Percentiles rank a stretch among this genome's conserved stretches.
Evolutionary conservation across 2,888 invertebrate genomes (phyloP).

Genomic region (Cataglyphis cursor): DNA sequence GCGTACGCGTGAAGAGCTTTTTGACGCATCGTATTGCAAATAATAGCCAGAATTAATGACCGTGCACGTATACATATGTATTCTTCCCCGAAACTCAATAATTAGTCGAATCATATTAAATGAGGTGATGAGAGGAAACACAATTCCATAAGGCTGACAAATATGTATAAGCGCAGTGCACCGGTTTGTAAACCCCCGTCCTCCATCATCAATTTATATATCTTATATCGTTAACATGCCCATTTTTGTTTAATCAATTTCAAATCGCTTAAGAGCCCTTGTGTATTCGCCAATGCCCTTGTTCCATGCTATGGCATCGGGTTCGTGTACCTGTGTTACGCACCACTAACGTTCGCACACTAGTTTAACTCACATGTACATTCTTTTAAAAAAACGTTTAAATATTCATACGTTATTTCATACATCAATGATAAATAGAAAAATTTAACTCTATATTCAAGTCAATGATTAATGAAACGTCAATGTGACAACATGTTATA

Average conservation of each 20-base stretch:
- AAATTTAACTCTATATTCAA: not conserved
- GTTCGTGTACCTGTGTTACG: conserved; percentile 28
- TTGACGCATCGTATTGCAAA: not conserved
- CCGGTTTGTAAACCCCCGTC: conserved; percentile 17
- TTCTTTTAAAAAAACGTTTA: conserved; percentile 16
- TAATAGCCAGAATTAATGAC: conserved; percentile 13
- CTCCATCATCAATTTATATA: conserved; percentile 59
- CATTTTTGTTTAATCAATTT: conserved; percentile 68
- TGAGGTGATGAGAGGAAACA: conserved; percentile 36
- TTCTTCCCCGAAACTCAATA: conserved; percentile 29
- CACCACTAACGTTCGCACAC: conserved; percentile 55
- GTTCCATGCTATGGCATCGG: conserved; percentile 39
- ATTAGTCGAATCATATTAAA: conserved; percentile 55
- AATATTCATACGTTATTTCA: conserved; percentile 11
- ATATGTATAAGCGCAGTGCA: conserved; percentile 24
- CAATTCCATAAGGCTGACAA: conserved; percentile 26
- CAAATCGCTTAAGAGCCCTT: conserved; percentile 32
- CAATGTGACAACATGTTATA: not conserved
- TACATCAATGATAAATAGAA: not conserved
- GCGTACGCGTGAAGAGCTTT: not conserved
- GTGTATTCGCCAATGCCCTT: conserved; percentile 29
- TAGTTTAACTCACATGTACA: conserved; percentile 21
- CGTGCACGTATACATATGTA: not conserved
- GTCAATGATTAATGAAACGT: not conserved
- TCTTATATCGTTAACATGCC: conserved; percentile 60